Evolutionary conservation across 2,888 invertebrate species (phyloP).

Genomic region (Anodontia alba): DNA sequence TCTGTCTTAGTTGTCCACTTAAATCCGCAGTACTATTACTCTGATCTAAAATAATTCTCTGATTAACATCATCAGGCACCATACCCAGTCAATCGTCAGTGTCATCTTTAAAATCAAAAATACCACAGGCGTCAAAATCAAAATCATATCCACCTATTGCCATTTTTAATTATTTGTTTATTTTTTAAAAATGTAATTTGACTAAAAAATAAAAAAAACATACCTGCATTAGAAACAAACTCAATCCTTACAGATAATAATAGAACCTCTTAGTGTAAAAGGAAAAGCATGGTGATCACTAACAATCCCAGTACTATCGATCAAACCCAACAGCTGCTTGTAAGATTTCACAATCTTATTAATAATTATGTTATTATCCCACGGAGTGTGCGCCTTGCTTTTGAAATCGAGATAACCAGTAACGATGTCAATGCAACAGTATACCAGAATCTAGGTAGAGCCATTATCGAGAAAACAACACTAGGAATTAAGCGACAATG

Average conservation of each 20-base stretch:
- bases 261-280: conserved; percentile 50
- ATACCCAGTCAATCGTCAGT: conserved; percentile 30
- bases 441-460: no score
- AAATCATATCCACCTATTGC: conserved; percentile 35
- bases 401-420: no score
- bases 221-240: conserved; percentile 38
- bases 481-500: no score
- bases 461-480: no score
- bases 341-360: no score
- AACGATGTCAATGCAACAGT: no score
- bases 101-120: conserved; percentile 37
- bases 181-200: background rate
- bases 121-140: no score
- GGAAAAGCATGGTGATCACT: conserved; percentile 46
- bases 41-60: conserved; percentile 32
- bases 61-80: conserved; percentile 33
- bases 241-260: no score
- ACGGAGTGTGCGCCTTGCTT: no score
- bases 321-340: no score
- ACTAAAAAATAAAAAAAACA: conserved; percentile 22
- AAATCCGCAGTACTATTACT: conserved; percentile 31
- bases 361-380: no score
- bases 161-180: conserved; percentile 32
- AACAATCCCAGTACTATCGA: no score
- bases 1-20: conserved; percentile 18